A percentile compares a stretch with the other conserved stretches of the same genome.
Evolutionary conservation across 2,113 vertebrate genomes (phyloP).

Genomic region (Pteropus alecto): DNA sequence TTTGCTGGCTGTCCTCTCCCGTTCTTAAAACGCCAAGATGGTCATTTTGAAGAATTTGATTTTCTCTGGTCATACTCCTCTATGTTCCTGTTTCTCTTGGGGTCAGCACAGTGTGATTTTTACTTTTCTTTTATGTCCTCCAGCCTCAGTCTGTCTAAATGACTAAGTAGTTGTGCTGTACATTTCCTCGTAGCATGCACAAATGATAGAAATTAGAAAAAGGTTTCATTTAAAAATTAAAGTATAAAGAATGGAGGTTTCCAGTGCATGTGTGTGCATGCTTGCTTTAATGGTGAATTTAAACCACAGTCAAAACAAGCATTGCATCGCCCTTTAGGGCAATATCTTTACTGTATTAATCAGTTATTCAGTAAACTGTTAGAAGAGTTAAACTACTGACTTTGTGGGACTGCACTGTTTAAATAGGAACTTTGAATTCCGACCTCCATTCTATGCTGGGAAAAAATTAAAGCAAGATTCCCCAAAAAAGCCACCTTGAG

Average conservation of each 20-base stretch:
- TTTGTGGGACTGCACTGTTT: background rate
- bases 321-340: background rate
- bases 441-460: background rate
- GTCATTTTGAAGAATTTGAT: background rate
- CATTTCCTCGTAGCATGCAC: background rate
- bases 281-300: background rate
- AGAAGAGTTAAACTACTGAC: background rate
- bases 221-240: background rate
- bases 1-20: background rate
- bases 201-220: background rate
- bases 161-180: background rate
- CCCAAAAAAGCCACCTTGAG: background rate
- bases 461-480: background rate
- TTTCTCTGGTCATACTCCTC: background rate
- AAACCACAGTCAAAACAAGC: background rate
- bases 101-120: background rate
- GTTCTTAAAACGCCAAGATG: background rate
- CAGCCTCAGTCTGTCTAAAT: background rate
- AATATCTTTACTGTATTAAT: background rate
- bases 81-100: background rate
- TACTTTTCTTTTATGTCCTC: background rate
- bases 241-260: background rate
- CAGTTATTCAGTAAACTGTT: background rate
- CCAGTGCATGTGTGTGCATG: background rate
- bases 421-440: background rate